These are phyloP conservation scores for Dendrolimus houi DNA, from an alignment of 2,888 invertebrate genomes.

Conservation along the genomic window DNA sequence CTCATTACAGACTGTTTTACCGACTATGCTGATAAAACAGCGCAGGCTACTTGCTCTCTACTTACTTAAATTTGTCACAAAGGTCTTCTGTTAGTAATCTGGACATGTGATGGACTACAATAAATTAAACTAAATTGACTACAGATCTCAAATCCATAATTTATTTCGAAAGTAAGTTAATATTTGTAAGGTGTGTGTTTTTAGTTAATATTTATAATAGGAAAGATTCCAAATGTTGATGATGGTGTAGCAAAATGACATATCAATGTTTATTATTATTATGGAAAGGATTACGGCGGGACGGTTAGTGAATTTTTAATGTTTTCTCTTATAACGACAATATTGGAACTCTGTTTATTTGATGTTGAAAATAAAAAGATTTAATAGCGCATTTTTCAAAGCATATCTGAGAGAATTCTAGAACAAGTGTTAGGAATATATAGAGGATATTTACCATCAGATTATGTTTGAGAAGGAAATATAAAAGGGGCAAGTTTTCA, in stretches of 20 bases:
- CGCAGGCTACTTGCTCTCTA: too few relatives aligned
- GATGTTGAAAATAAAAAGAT: constrained; percentile 61
- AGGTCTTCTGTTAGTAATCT: too few relatives aligned
- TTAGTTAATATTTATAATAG: constrained; percentile 58
- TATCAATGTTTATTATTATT: constrained; percentile 68
- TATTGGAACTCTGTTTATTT: constrained; percentile 56
- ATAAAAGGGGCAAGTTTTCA: too few relatives aligned
- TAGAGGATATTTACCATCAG: constrained; percentile 6
- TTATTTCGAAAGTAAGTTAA: constrained; percentile 53
- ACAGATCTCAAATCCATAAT: constrained; percentile 10
- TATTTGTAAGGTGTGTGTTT: constrained; percentile 65
- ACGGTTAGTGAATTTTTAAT: constrained; percentile 56
- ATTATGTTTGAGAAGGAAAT: neutral
- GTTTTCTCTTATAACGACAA: constrained; percentile 58
- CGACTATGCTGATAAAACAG: too few relatives aligned
- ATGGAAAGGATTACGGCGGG: constrained; percentile 30
- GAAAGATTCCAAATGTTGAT: constrained; percentile 73
- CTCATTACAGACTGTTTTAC: too few relatives aligned
- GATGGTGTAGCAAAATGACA: constrained; percentile 66
- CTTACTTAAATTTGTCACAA: too few relatives aligned
- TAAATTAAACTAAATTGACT: constrained; percentile 11
- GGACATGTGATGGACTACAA: too few relatives aligned
- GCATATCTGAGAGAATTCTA: constrained; percentile 46
- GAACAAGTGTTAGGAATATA: constrained; percentile 7
- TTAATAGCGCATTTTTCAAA: constrained; percentile 68